Percentiles rank a stretch among this genome's conserved stretches.
Evolutionary conservation across 2,888 invertebrate species (phyloP).

Genomic region (Lamellibrachia satsuma): DNA sequence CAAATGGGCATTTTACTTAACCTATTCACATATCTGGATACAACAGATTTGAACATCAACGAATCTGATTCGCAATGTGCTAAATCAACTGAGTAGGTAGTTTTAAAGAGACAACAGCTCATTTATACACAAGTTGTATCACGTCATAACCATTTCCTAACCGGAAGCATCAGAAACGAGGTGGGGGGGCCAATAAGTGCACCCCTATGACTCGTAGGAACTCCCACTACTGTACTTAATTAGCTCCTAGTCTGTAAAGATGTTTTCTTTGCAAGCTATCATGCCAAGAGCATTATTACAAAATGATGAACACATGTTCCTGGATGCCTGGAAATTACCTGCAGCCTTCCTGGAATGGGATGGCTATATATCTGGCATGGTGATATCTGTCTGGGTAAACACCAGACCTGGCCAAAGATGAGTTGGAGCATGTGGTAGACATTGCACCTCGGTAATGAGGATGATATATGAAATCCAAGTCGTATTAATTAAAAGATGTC

Average conservation of each 20-base stretch:
- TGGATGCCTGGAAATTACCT: conserved; percentile 17
- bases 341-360: conserved; percentile 13
- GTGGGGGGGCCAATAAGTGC: background rate
- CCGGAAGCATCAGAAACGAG: background rate
- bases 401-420: background rate
- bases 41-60: no score
- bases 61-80: no score
- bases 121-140: background rate
- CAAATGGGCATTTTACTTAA: no score
- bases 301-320: background rate
- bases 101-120: background rate
- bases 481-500: background rate
- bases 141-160: background rate
- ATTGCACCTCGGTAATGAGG: background rate
- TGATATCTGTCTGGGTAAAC: conserved; percentile 5
- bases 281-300: conserved; percentile 17
- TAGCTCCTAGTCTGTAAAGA: background rate
- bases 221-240: background rate
- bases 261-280: conserved; percentile 17
- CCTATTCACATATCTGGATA: no score
- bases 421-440: background rate
- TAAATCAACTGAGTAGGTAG: no score
- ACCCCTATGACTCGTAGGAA: background rate
- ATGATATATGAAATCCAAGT: background rate
- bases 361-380: background rate